Conservation (phyloP, 2,113 vertebrate genomes). For the Motacilla alba region DNA sequence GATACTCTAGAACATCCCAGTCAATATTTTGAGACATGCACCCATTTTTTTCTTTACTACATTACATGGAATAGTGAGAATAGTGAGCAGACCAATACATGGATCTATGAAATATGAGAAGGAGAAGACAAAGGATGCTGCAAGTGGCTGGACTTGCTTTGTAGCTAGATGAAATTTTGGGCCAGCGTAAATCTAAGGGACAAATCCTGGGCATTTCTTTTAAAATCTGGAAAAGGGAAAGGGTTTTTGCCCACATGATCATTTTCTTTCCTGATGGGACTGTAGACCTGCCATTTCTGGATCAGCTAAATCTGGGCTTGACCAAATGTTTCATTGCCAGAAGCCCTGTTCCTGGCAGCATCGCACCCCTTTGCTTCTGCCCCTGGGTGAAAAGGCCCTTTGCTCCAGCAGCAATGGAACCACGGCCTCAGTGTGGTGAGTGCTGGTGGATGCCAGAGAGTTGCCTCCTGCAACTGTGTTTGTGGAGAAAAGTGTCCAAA, state of each 20-base stretch:
- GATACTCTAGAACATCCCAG: background rate
- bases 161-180: background rate
- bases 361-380: rapidly evolving
- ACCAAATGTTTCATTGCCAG: background rate
- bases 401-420: background rate
- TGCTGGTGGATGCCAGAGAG: background rate
- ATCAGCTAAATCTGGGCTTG: background rate
- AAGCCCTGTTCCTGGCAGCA: background rate
- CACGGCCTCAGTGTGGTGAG: background rate
- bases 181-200: background rate
- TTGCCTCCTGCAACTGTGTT: background rate
- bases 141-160: background rate
- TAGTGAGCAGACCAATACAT: background rate
- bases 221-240: background rate
- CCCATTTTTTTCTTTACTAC: background rate
- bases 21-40: background rate
- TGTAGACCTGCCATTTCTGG: background rate
- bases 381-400: background rate
- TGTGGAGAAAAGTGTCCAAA: background rate
- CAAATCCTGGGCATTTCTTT: background rate
- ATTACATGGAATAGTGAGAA: background rate
- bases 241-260: background rate
- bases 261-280: background rate
- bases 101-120: background rate
- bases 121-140: background rate